Evolutionary conservation across 2,113 vertebrate species (phyloP).

Genomic region (Hippocampus guttulatus): DNA sequence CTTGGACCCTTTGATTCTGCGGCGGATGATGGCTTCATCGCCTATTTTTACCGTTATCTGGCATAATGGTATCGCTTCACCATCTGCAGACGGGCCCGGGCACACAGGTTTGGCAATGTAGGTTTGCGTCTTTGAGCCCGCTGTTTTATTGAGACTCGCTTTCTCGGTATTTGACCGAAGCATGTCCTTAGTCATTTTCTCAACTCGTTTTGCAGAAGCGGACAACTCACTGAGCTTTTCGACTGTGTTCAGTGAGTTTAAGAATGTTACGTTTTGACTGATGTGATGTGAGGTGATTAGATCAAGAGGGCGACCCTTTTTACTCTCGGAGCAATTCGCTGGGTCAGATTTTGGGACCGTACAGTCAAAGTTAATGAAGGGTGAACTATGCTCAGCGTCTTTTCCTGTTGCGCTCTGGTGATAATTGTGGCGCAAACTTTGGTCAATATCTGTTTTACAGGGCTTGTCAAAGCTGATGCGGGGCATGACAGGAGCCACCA

Average conservation of each 20-base stretch:
- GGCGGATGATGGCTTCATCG: constrained; percentile 91
- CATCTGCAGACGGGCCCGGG: constrained; percentile 85
- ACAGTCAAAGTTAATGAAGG: constrained; percentile 76
- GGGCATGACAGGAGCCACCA: constrained; percentile 69
- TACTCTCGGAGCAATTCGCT: constrained; percentile 74
- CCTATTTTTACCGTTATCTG: constrained; percentile 98
- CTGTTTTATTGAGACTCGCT: constrained; percentile 55
- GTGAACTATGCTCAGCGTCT: constrained; percentile 49
- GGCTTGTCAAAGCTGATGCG: constrained; percentile 67
- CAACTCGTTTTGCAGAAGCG: constrained; percentile 64
- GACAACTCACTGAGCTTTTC: constrained; percentile 79
- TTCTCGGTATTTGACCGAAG: constrained; percentile 63
- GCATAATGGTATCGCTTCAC: constrained; percentile 85
- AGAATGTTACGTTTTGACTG: constrained; percentile 47
- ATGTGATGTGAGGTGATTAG: constrained; percentile 48
- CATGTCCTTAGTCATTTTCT: constrained; percentile 73
- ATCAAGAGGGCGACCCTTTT: constrained; percentile 64
- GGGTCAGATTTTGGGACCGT: constrained; percentile 74
- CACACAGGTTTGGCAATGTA: constrained; percentile 96
- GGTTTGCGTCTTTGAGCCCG: constrained; percentile 83
- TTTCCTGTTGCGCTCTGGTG: constrained; percentile 26
- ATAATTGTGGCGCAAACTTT: constrained; percentile 32
- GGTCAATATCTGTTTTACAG: constrained; percentile 48
- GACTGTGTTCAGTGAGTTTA: constrained; percentile 63
- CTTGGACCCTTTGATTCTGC: constrained; percentile 90